phyloP scores from a whole-genome alignment of 2,888 invertebrate species.

The Rhimphoctona megacephalus region DNA sequence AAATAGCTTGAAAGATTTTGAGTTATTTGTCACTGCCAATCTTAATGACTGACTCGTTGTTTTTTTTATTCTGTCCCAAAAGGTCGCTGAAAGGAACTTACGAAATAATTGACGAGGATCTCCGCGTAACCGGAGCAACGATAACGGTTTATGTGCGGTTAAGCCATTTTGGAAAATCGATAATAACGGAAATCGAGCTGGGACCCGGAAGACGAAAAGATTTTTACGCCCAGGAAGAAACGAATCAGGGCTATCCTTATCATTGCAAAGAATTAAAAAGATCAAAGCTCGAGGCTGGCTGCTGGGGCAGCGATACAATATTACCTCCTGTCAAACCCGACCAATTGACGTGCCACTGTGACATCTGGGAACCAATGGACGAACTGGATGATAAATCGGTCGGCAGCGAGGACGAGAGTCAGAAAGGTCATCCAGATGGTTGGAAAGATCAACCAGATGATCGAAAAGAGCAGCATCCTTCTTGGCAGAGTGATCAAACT shows the following conservation, averaged over 20 bases:
- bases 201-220: slow-evolving; percentile 38
- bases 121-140: slow-evolving; percentile 65
- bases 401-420: slow-evolving; percentile 26
- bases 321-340: slow-evolving; percentile 59
- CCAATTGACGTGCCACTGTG: slow-evolving; percentile 67
- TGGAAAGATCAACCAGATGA: background rate
- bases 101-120: slow-evolving; percentile 71
- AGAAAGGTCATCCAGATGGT: background rate
- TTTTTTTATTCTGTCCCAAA: background rate
- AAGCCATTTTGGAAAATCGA: slow-evolving; percentile 78
- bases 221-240: slow-evolving; percentile 78
- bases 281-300: slow-evolving; percentile 70
- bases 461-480: background rate
- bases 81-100: slow-evolving; percentile 78
- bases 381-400: slow-evolving; percentile 17
- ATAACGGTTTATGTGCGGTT: slow-evolving; percentile 78
- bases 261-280: slow-evolving; percentile 74
- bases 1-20: background rate
- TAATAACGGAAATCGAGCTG: slow-evolving; percentile 78
- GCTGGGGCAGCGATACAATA: slow-evolving; percentile 70
- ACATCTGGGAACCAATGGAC: slow-evolving; percentile 30
- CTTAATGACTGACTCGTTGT: background rate
- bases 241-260: slow-evolving; percentile 74
- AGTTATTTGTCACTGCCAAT: background rate
- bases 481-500: background rate